A percentile compares a stretch with the other conserved stretches of the same genome.
Evolutionary conservation across 1,140 invertebrate genomes (phyloP).

Genomic region (Babylonia areolata): DNA sequence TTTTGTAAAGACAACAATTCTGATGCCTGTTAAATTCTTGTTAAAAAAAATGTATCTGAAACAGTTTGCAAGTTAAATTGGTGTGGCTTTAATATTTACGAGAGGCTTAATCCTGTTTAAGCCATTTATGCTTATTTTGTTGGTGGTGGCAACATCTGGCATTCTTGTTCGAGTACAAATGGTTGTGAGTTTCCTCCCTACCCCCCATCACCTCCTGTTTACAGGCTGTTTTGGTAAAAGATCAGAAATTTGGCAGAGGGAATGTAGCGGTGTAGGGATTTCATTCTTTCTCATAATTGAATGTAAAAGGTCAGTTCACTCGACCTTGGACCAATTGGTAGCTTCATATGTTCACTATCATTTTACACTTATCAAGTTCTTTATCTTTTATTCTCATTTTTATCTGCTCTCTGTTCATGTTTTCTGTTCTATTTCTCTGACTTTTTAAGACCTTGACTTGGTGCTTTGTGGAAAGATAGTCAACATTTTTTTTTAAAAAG

Average conservation of each 20-base stretch:
- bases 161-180: not conserved
- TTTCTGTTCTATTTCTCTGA: constrained; percentile 7
- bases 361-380: not conserved
- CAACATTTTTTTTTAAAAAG: not conserved
- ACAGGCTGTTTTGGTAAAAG: not conserved
- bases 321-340: not conserved
- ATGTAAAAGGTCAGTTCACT: not conserved
- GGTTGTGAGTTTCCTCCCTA: not conserved
- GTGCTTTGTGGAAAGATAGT: constrained; percentile 12
- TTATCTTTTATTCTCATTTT: not conserved
- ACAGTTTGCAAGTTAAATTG: not conserved
- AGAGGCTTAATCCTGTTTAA: not conserved
- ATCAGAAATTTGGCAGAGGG: not conserved
- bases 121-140: not conserved
- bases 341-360: not conserved
- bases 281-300: not conserved
- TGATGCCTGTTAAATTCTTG: not conserved
- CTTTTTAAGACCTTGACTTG: constrained; percentile 2
- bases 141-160: not conserved
- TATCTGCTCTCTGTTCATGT: too few relatives aligned
- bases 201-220: not conserved
- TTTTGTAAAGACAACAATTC: not conserved
- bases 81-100: not conserved
- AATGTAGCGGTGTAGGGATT: not conserved
- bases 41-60: not conserved